Conservation (phyloP, 2,113 vertebrate genomes). For the Semicossyphus pulcher region DNA sequence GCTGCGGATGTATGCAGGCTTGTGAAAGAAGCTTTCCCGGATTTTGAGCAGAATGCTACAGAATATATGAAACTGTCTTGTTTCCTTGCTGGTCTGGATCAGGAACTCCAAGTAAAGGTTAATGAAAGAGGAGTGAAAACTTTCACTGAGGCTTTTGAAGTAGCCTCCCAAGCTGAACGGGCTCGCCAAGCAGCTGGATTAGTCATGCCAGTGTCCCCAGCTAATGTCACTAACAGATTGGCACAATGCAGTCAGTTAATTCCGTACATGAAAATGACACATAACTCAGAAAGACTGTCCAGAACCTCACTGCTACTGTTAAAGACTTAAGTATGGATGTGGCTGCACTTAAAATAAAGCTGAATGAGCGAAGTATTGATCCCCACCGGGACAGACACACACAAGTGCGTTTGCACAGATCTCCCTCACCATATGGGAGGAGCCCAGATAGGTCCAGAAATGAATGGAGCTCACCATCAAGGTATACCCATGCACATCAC, state of each 20-base stretch:
- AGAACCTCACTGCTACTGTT: slow-evolving; percentile 1
- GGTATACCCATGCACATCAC: background rate
- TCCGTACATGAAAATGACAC: background rate
- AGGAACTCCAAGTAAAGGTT: background rate
- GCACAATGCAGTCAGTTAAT: background rate
- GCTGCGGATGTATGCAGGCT: background rate
- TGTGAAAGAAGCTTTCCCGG: background rate
- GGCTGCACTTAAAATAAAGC: background rate
- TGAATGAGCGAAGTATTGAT: background rate
- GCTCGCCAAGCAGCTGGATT: background rate
- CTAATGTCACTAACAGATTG: background rate
- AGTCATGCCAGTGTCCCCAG: background rate
- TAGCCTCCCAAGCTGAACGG: background rate
- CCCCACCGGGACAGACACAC: background rate
- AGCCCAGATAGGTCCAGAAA: background rate
- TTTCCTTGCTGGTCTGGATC: slow-evolving; percentile 1
- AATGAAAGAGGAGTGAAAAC: background rate
- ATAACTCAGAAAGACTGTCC: background rate
- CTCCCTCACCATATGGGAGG: background rate
- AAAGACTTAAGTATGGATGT: slow-evolving; percentile 1
- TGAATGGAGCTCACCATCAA: background rate
- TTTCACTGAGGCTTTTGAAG: background rate
- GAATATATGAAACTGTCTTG: background rate
- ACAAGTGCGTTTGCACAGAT: background rate
- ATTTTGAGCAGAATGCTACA: background rate